These are phyloP conservation scores for Lagopus muta DNA, from an alignment of 2,113 vertebrate species.

Conservation along the genomic window DNA sequence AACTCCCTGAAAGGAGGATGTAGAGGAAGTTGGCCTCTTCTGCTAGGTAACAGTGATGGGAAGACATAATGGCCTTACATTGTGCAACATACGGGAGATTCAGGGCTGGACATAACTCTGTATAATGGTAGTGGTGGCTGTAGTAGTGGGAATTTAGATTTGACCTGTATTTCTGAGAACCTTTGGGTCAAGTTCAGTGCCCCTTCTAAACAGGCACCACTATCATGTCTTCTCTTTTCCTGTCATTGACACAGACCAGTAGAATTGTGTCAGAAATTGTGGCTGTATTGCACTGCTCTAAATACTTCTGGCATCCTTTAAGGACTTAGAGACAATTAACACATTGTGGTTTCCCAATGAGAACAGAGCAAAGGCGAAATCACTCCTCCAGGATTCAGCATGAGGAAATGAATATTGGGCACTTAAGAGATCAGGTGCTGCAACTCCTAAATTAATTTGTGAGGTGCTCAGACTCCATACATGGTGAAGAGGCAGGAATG, in stretches of 20 bases:
- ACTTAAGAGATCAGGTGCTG: not conserved
- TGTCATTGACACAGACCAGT: not conserved
- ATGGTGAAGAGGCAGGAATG: not conserved
- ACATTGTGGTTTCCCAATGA: not conserved
- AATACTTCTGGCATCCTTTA: not conserved
- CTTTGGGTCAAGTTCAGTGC: not conserved
- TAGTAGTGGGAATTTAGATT: not conserved
- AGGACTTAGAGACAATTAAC: not conserved
- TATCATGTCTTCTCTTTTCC: not conserved
- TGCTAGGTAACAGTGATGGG: too few species aligned
- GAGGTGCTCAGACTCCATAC: not conserved
- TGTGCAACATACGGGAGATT: too few species aligned
- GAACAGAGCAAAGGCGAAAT: not conserved
- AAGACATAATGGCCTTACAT: too few species aligned
- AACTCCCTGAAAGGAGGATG: too few species aligned
- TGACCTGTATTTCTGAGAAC: not conserved
- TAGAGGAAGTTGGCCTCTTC: too few species aligned
- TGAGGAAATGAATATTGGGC: not conserved
- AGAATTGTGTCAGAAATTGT: not conserved
- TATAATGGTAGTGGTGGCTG: not conserved
- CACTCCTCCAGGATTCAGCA: not conserved
- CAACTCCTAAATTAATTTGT: not conserved
- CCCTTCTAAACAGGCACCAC: not conserved
- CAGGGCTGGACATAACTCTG: not conserved
- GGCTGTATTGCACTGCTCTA: not conserved